phyloP scores from a whole-genome alignment of 2,888 invertebrate genomes.

The Conus canariensis region DNA sequence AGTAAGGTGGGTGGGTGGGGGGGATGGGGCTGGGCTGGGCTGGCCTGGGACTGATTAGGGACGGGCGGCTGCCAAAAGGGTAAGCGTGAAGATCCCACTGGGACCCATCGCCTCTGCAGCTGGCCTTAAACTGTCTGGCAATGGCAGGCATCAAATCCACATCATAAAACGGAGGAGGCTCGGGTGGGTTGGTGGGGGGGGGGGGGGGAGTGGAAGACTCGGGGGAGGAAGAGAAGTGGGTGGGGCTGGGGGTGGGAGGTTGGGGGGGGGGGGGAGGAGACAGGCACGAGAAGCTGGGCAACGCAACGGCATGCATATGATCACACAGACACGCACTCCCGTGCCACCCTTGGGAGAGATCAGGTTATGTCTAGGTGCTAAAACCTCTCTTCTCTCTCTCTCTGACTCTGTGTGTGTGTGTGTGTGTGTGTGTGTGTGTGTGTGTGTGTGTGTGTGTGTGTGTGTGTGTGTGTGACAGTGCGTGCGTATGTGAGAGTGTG shows the following conservation, averaged over 20 bases:
- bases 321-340: neutral
- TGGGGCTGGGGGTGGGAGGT: too few species aligned
- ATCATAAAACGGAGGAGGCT: neutral
- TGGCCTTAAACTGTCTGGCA: neutral
- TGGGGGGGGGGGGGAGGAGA: too few species aligned
- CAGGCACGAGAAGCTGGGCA: neutral
- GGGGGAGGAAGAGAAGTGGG: too few species aligned
- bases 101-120: neutral
- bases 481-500: too few species aligned
- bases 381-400: too few species aligned
- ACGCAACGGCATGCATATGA: too few species aligned
- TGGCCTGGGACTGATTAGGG: neutral
- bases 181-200: neutral
- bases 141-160: neutral
- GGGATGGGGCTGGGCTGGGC: neutral
- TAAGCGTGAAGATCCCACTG: neutral
- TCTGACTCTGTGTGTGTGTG: neutral
- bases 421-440: neutral
- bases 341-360: too few species aligned
- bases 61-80: constrained; percentile 8
- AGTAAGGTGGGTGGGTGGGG: neutral
- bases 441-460: neutral
- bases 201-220: too few species aligned
- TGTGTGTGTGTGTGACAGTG: constrained; percentile 3
- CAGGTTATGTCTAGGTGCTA: too few species aligned